Evolutionary conservation across 2,113 vertebrate species (phyloP).

Genomic region (Desmodus rotundus): DNA sequence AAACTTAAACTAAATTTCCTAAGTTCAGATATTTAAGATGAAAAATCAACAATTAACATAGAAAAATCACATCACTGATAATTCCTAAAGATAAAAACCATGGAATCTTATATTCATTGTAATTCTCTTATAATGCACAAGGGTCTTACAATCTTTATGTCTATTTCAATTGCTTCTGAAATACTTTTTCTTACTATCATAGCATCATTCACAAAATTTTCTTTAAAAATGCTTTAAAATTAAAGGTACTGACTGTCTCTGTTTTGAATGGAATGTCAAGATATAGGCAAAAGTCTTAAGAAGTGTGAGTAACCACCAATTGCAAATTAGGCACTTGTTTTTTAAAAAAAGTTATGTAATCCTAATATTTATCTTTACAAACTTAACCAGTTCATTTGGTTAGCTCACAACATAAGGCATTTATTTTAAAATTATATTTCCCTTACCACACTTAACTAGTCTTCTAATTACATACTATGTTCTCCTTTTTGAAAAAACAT

Average conservation of each 20-base stretch:
- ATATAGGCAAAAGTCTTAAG: not conserved
- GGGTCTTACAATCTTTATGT: not conserved
- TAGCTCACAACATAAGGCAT: not conserved
- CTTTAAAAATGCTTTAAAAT: not conserved
- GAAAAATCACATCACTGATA: not conserved
- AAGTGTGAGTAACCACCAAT: not conserved
- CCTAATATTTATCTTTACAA: slow-evolving; percentile 22
- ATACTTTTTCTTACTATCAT: not conserved
- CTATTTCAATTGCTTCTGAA: not conserved
- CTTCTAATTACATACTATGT: not conserved
- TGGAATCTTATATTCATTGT: not conserved
- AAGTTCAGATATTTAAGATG: slow-evolving; percentile 14
- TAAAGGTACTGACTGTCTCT: not conserved
- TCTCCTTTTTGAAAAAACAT: slow-evolving; percentile 16
- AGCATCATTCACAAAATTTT: slow-evolving; percentile 13
- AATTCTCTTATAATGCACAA: not conserved
- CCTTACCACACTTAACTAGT: not conserved
- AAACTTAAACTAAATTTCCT: slow-evolving; percentile 34
- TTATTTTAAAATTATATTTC: slow-evolving; percentile 2
- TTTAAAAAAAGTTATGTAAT: slow-evolving; percentile 2
- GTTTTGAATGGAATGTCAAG: slow-evolving; percentile 2
- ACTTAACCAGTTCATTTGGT: slow-evolving; percentile 45
- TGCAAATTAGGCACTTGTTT: not conserved
- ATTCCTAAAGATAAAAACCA: slow-evolving; percentile 31
- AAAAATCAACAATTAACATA: slow-evolving; percentile 36